phyloP scores from a whole-genome alignment of 2,797 vertebrate species.

The Eulemur mongoz region DNA sequence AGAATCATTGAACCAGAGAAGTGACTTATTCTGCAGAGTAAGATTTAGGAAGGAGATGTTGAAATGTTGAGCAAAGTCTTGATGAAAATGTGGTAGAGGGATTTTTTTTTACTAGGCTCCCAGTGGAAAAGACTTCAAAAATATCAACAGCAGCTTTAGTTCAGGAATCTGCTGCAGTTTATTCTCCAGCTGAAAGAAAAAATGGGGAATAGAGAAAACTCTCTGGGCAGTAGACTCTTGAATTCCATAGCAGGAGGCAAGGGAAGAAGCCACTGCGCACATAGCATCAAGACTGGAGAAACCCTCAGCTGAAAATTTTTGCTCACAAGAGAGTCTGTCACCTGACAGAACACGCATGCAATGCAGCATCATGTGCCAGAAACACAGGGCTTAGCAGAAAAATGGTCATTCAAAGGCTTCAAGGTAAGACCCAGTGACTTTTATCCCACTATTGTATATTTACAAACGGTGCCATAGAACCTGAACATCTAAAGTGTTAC shows the following conservation, averaged over 20 bases:
- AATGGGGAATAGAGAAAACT: background rate
- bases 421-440: background rate
- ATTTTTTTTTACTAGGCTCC: background rate
- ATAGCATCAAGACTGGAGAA: background rate
- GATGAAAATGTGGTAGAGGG: background rate
- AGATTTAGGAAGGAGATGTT: background rate
- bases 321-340: background rate
- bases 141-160: background rate
- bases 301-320: background rate
- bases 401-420: background rate
- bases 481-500: background rate
- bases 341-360: background rate
- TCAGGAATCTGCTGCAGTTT: background rate
- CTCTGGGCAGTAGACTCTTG: background rate
- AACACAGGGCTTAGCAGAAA: background rate
- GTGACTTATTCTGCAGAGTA: background rate
- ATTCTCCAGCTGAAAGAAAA: background rate
- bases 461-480: background rate
- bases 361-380: background rate
- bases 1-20: background rate
- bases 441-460: accelerated
- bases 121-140: background rate
- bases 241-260: background rate
- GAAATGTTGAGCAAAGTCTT: background rate
- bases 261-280: background rate